Percentiles rank a stretch among this genome's conserved stretches.
Evolutionary conservation across 2,888 invertebrate genomes (phyloP).

Genomic region (Oligia latruncula): DNA sequence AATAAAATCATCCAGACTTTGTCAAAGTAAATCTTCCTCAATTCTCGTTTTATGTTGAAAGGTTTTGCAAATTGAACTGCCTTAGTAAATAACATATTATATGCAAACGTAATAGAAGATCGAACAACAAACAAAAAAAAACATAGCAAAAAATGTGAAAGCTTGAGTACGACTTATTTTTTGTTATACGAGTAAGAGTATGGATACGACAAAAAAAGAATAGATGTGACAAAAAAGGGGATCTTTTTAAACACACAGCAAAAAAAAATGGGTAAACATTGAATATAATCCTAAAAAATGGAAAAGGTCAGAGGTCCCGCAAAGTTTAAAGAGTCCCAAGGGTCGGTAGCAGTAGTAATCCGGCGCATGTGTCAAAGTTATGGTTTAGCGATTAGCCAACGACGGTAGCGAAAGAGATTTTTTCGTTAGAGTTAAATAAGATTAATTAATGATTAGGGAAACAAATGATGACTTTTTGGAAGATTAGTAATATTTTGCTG

Average conservation of each 20-base stretch:
- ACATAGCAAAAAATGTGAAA: conserved; percentile 17
- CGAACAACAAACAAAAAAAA: not conserved
- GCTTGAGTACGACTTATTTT: conserved; percentile 15
- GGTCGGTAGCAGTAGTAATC: conserved; percentile 66
- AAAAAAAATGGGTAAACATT: conserved; percentile 43
- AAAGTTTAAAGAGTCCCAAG: conserved; percentile 61
- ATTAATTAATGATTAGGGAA: conserved; percentile 62
- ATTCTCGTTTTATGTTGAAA: not conserved
- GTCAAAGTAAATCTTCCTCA: not conserved
- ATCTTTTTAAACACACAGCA: conserved; percentile 16
- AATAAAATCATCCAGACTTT: conserved; percentile 9
- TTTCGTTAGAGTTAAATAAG: conserved; percentile 75
- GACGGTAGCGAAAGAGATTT: conserved; percentile 71
- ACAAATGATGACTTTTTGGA: conserved; percentile 16
- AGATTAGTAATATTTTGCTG: not conserved
- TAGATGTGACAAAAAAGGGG: conserved; percentile 26
- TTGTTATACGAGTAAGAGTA: not conserved
- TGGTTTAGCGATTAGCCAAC: conserved; percentile 61
- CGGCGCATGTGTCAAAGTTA: conserved; percentile 71
- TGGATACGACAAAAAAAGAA: not conserved
- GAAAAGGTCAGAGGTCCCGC: conserved; percentile 58
- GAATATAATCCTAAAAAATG: conserved; percentile 21
- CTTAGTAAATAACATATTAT: not conserved
- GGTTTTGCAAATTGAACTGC: not conserved
- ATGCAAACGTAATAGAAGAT: not conserved